Conservation (phyloP, 1,140 invertebrate species). For the Adelges cooleyi region DNA sequence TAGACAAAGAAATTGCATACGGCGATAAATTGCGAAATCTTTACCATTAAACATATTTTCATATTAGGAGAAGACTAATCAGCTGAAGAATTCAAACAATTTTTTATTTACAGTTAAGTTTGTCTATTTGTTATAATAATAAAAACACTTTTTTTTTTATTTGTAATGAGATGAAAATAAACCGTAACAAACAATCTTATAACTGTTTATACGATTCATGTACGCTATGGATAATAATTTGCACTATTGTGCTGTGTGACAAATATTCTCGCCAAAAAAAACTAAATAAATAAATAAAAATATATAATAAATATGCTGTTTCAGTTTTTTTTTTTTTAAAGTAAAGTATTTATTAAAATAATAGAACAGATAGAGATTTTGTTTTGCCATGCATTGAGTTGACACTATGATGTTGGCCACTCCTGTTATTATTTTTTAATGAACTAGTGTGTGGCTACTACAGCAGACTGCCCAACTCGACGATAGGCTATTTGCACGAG, state of each 20-base stretch:
- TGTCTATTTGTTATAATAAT: conserved; percentile 21
- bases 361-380: too few relatives aligned
- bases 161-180: conserved; percentile 21
- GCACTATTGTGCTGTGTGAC: conserved; percentile 25
- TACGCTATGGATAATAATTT: conserved; percentile 13
- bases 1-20: conserved; percentile 9
- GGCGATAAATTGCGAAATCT: conserved; percentile 25
- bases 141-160: conserved; percentile 25
- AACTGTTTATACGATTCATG: conserved; percentile 19
- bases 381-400: too few relatives aligned
- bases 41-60: conserved; percentile 21
- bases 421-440: too few relatives aligned
- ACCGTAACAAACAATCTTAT: conserved; percentile 23
- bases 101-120: conserved; percentile 26
- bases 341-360: too few relatives aligned
- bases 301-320: conserved; percentile 3
- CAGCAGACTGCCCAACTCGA: too few relatives aligned
- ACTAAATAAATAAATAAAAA: conserved; percentile 22
- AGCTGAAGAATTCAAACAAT: conserved; percentile 13
- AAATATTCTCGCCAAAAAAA: conserved; percentile 27
- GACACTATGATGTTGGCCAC: too few relatives aligned
- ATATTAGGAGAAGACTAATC: conserved; percentile 3
- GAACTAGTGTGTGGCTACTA: too few relatives aligned
- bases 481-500: too few relatives aligned
- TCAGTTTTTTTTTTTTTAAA: conserved; percentile 11